Conservation (phyloP, 2,113 vertebrate species). For the Heteronetta atricapilla region DNA sequence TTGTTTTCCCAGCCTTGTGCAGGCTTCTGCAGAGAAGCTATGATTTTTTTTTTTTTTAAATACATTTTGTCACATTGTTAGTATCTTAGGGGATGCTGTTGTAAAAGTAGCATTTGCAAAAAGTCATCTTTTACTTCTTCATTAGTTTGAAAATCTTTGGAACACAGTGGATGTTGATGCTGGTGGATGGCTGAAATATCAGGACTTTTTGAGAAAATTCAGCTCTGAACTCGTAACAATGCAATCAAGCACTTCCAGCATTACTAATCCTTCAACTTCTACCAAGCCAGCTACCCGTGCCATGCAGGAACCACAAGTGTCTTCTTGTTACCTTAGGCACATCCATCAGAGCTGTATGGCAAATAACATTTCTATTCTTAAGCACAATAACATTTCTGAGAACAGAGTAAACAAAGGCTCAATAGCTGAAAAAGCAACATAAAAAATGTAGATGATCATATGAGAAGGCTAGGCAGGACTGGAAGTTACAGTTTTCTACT, state of each 20-base stretch:
- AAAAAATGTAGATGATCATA: neutral
- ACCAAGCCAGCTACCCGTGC: neutral
- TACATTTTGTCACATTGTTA: neutral
- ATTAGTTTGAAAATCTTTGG: slow-evolving; percentile 80
- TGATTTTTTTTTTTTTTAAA: neutral
- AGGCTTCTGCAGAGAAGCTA: neutral
- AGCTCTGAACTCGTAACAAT: neutral
- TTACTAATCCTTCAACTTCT: neutral
- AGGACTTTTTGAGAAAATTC: slow-evolving; percentile 74
- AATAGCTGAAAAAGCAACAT: neutral
- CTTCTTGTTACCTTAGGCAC: neutral
- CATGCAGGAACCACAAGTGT: neutral
- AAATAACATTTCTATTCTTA: neutral
- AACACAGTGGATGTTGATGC: slow-evolving; percentile 60
- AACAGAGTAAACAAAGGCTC: neutral
- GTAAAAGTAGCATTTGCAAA: neutral
- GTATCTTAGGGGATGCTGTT: neutral
- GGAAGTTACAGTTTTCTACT: neutral
- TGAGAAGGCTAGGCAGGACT: neutral
- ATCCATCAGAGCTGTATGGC: neutral
- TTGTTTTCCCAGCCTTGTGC: neutral
- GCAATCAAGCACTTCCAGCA: neutral
- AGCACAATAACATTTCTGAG: neutral
- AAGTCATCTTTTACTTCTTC: neutral
- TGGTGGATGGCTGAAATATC: slow-evolving; percentile 65